Base-by-base conservation (phyloP, 1,140 invertebrate species). In the Zaprionus vittiger region DNA sequence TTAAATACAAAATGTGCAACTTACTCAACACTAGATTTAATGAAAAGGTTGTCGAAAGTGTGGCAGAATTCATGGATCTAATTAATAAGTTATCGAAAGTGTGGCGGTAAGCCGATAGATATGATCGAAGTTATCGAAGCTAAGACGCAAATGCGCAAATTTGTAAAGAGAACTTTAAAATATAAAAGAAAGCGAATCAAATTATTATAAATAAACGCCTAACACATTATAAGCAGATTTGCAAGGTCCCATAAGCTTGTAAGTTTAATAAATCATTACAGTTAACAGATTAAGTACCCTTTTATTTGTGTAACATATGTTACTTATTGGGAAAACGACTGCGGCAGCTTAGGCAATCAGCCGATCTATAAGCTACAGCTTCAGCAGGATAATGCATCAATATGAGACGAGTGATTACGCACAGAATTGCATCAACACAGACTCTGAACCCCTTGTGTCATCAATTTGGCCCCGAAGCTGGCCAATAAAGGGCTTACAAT, bases 381-480 rank as follows among this genome's bases (percentile, higher is more conserved):
- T 69, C 52, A 20, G 52, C 15, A 9, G 3, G 6, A 67, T 69
- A 80, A 86, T 83, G 77, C 73, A 89, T 87, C 77, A 83, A 83
- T 78, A 66, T 80, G 66, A 56, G 22, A 63, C n/a, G 47, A 65
- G 67, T 69, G 56, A 64, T 83, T 79, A 79, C 41, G 55, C 41
- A 77, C 31, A 52, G 47, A 61, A 52, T 28, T n/a, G 41, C 7
- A 34, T 14, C 22, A n/a, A 28, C n/a, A 59, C 2, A 14, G 28
- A 20, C 22, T 11, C 12, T 22, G 5, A 41, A 41, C 6, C 31
- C 24, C 11, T 15, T 15, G 49, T 61, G 73, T 72, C 73, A 76
- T 72, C 73, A 76, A 76, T 76, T 63, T 72, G 41, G 11, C 38
- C 26, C 20, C n/a, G 24, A 37, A 61, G 61, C 55, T 61, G 44